Base-by-base conservation (phyloP, 2,113 vertebrate species). In the Syrrhaptes paradoxus region DNA sequence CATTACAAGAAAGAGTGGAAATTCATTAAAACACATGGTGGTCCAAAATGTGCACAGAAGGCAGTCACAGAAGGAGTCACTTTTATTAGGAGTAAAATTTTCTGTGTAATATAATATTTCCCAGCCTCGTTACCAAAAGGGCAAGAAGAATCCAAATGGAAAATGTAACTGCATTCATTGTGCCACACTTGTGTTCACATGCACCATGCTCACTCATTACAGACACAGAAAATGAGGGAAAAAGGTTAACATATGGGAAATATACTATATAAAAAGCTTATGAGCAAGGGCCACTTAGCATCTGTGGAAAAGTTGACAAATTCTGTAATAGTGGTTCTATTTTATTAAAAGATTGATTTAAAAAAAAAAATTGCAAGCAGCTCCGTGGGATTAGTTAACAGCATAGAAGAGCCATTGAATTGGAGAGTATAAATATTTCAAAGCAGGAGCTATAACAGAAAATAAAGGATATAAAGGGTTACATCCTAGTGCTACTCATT, bases 81-180 rank as follows among this genome's bases (percentile, higher is more conserved):
- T 94, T 97, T 97, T 95, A 94, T 93, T 93, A 88, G 90, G 90
- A 97, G 96, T 68, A 97, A 97, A 96, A 93, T 73, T 96, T 95
- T 95, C 92, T 93, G 36, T 94, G 90, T 97, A 97, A 97, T 78
- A 78, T 93, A 96, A 93, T 94, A 97, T 97, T 97, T 97, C 94
- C 94, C 91, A 96, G 85, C 41, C 73, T 94, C 66, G 63, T 73
- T 89, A 93, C 80, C 66, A 91, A 91, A 94, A 91, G 51, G 70
- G 62, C 55, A 95, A 89, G 79, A 70, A 80, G 84, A 87, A 87
- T 72, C 81, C 57, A 61, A 85, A 89, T 96, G 96, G 92, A 96
- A 97, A 97, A 95, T 96, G 19, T 92, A 96, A 94, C 94, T 70
- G 54, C 93, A 95, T 84, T 80, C 87, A 70, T 67, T n/a, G 83